phyloP scores from a whole-genome alignment of 2,797 vertebrate species.

The Sebastes kiyomatsui region DNA sequence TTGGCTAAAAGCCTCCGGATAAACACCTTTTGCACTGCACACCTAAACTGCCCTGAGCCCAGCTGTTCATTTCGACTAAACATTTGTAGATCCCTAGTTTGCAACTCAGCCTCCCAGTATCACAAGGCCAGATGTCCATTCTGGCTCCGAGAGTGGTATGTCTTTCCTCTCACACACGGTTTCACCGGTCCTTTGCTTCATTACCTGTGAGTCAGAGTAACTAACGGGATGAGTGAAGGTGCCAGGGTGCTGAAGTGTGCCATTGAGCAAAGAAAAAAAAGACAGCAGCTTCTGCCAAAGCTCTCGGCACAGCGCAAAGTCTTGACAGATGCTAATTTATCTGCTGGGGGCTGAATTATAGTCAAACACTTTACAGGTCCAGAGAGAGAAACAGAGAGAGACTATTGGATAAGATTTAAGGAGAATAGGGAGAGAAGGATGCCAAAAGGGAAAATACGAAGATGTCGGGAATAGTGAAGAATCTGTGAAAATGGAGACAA shows the following conservation, averaged over 20 bases:
- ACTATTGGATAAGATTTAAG: constrained; percentile 31
- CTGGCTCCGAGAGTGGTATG: constrained; percentile 35
- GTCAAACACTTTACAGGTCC: constrained; percentile 37
- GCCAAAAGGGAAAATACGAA: not conserved
- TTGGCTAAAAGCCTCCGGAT: constrained; percentile 23
- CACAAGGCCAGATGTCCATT: constrained; percentile 61
- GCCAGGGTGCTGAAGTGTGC: constrained; percentile 58
- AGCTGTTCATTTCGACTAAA: constrained; percentile 56
- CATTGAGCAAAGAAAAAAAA: constrained; percentile 27
- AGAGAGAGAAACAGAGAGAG: constrained; percentile 17
- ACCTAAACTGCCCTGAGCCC: constrained; percentile 24
- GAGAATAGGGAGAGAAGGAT: not conserved
- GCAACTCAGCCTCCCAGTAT: constrained; percentile 35
- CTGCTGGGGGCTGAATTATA: constrained; percentile 63
- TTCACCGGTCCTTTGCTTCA: constrained; percentile 57
- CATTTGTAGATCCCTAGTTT: constrained; percentile 55
- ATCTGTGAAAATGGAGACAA: constrained; percentile 10
- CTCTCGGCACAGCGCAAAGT: constrained; percentile 39
- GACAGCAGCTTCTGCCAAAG: constrained; percentile 43
- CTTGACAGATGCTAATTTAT: constrained; percentile 69
- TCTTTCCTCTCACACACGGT: constrained; percentile 38
- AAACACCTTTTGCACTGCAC: constrained; percentile 35
- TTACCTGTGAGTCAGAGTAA: constrained; percentile 68
- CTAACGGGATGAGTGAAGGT: constrained; percentile 62
- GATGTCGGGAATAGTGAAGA: not conserved